Conservation (phyloP, 30 jellyfish, hydroid and myxozoan species). For the Clytia hemisphaerica region DNA sequence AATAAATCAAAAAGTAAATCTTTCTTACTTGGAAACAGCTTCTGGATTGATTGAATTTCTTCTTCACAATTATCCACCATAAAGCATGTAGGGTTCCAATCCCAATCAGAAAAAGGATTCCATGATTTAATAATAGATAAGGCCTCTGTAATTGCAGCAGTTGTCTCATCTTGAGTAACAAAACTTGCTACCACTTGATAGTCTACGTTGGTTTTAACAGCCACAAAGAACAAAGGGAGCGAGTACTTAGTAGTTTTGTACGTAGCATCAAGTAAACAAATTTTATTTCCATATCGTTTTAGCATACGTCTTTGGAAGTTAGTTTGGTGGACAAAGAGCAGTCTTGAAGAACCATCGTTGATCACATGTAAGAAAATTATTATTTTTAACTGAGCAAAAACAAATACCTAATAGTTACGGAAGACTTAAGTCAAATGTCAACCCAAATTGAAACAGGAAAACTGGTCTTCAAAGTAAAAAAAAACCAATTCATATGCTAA, state of each 20-base stretch:
- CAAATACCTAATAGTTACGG: too few relatives aligned
- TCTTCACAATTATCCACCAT: constrained; percentile 15
- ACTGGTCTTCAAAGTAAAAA: too few relatives aligned
- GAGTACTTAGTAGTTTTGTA: constrained; percentile 20
- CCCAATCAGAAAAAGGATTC: too few relatives aligned
- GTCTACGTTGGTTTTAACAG: constrained; percentile 17
- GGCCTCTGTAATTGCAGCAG: neutral
- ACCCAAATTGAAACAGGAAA: too few relatives aligned
- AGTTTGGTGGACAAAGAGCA: constrained; percentile 21
- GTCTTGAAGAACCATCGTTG: too few relatives aligned
- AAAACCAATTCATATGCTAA: too few relatives aligned
- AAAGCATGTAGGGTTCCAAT: constrained; percentile 5
- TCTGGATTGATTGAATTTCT: constrained; percentile 10
- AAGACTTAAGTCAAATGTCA: too few relatives aligned
- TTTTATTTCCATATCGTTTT: constrained; percentile 19
- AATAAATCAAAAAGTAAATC: too few relatives aligned
- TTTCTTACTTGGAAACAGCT: constrained; percentile 2
- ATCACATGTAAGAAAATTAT: too few relatives aligned
- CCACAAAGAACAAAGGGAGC: constrained; percentile 15
- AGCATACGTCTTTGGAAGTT: constrained; percentile 5
- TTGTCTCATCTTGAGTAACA: constrained; percentile 5
- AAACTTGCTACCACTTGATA: constrained; percentile 23
- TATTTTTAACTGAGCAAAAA: too few relatives aligned
- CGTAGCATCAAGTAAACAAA: constrained; percentile 15
- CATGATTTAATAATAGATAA: neutral